Conservation (phyloP, 1,140 invertebrate genomes). For the Zaprionus africanus region DNA sequence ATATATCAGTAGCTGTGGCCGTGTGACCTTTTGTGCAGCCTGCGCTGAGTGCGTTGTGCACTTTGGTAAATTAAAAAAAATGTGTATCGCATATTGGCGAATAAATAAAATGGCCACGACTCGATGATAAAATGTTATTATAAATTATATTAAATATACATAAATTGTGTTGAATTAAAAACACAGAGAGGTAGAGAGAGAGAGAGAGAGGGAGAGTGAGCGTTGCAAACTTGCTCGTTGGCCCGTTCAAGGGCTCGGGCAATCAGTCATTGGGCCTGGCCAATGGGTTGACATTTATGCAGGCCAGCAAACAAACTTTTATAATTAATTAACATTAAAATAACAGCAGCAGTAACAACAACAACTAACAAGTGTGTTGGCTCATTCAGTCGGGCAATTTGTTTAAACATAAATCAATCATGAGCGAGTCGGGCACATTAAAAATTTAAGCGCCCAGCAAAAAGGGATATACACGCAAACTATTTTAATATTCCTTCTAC, state of each 20-base stretch:
- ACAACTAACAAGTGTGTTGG: constrained; percentile 22
- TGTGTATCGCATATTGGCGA: neutral
- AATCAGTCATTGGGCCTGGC: constrained; percentile 69
- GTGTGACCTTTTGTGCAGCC: constrained; percentile 23
- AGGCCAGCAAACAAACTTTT: constrained; percentile 69
- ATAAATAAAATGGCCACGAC: constrained; percentile 43
- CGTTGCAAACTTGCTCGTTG: neutral
- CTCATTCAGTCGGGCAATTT: constrained; percentile 50
- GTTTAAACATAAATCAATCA: constrained; percentile 74
- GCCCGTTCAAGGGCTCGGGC: constrained; percentile 16
- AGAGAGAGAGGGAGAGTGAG: neutral
- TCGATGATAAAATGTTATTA: constrained; percentile 67
- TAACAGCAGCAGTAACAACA: constrained; percentile 16
- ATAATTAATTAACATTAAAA: constrained; percentile 78
- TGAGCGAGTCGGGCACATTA: constrained; percentile 50
- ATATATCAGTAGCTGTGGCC: constrained; percentile 14
- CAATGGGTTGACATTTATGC: constrained; percentile 62
- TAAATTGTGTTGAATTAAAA: constrained; percentile 56
- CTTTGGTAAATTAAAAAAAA: constrained; percentile 67
- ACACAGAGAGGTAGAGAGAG: constrained; percentile 13
- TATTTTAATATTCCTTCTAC: constrained; percentile 21
- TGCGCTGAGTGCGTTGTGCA: constrained; percentile 30
- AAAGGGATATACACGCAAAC: neutral
- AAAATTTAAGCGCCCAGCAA: constrained; percentile 47
- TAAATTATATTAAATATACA: constrained; percentile 75